Base-by-base conservation (phyloP, 2,113 vertebrate genomes). In the Merops nubicus region DNA sequence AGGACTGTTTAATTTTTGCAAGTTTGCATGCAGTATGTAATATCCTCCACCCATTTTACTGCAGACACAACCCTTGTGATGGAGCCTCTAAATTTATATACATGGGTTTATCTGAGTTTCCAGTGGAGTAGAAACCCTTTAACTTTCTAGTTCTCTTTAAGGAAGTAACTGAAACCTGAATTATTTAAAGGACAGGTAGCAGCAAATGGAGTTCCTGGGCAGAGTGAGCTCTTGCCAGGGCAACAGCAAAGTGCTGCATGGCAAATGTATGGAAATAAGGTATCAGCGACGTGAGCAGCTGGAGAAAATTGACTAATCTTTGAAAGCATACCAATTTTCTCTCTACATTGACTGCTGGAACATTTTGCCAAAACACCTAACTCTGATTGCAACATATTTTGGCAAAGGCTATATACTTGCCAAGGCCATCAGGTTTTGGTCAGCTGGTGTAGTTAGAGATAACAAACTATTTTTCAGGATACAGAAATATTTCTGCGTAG, bases 61-160 rank as follows among this genome's bases (percentile, higher is more conserved):
- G 70, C 36, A 68, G 84, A 45, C n/a, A 5, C 0, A 0, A 15
- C 57, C 11, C 34, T 59, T 22, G 11, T 56, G 53, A 36, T 56
- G 28, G 28, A 92, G 17, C 31, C 50, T 48, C 9, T 60, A 6
- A 21, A 29, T 76, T 47, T 51, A 29, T 31, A 13, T 23, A 15
- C 3, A 3, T 42, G 10, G 19, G 42, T 85, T 89, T 75, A 28
- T 54, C 59, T 51, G 29, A 43, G 45, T 33, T 47, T 65, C 64
- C 56, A 22, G 23, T 23, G 45, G 59, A 36, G 73, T 57, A 83
- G 45, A 83, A 51, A 3, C 22, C 10, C 48, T 76, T 78, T 59
- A 38, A 34, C 18, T 63, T 88, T 14, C 14, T 26, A 50, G 15
- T 54, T 81, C 19, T 81, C 21, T 50, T 34, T 54, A 54, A 48